phyloP scores from a whole-genome alignment of 1,140 invertebrate species.

The Brachionus paranguensis region DNA sequence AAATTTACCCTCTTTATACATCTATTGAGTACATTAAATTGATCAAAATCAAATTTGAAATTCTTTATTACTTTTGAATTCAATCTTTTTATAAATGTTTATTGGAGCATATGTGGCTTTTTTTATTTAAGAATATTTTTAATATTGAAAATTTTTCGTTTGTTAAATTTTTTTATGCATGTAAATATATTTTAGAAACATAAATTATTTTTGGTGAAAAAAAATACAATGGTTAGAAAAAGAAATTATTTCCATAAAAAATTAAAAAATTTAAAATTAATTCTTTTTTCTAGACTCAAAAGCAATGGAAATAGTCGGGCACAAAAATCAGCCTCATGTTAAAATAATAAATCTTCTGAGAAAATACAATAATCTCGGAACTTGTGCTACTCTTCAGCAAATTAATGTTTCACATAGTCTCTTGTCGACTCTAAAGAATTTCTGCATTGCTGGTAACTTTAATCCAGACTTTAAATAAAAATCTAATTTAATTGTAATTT shows the following conservation, averaged over 20 bases:
- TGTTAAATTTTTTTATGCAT: too few species aligned
- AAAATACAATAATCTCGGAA: neutral
- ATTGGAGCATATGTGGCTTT: too few species aligned
- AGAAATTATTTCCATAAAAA: neutral
- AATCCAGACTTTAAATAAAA: neutral
- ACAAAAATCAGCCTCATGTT: conserved; percentile 19
- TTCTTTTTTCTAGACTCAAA: neutral
- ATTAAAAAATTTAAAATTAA: neutral
- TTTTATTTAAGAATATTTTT: too few species aligned
- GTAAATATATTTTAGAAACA: too few species aligned
- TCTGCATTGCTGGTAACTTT: conserved; percentile 20
- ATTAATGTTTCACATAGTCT: conserved; percentile 12
- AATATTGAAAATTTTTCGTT: too few species aligned
- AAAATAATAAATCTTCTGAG: neutral
- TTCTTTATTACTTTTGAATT: too few species aligned
- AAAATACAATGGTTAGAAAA: too few species aligned
- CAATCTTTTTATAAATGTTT: too few species aligned
- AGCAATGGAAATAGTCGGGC: neutral
- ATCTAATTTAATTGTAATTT: neutral
- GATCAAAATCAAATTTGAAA: too few species aligned
- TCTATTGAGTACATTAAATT: too few species aligned
- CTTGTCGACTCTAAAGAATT: conserved; percentile 3
- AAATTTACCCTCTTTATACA: too few species aligned
- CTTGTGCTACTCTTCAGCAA: neutral
- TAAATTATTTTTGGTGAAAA: too few species aligned